Conservation (phyloP, 2,113 vertebrate species). For the Dromaius novaehollandiae region DNA sequence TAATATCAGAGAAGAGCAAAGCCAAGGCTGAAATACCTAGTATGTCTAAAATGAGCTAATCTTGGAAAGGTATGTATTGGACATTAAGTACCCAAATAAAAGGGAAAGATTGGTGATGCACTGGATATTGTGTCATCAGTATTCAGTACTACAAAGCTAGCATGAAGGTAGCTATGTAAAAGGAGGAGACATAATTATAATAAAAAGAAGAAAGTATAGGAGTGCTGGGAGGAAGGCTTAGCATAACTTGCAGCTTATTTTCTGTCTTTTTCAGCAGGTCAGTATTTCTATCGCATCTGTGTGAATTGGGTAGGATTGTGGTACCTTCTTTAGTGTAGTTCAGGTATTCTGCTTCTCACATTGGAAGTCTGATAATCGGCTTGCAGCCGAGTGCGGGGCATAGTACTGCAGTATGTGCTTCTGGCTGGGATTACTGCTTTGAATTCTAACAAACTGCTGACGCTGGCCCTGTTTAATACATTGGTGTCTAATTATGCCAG, state of each 20-base stretch:
- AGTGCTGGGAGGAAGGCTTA: not conserved
- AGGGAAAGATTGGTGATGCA: not conserved
- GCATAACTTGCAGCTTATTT: not conserved
- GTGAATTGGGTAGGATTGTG: not conserved
- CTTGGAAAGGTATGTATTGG: not conserved
- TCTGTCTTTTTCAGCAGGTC: not conserved
- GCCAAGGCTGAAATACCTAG: not conserved
- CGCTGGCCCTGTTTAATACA: not conserved
- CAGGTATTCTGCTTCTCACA: not conserved
- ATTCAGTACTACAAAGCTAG: not conserved
- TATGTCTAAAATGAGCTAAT: not conserved
- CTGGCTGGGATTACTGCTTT: not conserved
- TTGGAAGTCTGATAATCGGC: not conserved
- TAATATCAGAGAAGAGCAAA: not conserved
- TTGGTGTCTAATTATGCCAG: not conserved
- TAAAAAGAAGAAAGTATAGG: not conserved
- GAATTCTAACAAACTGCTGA: not conserved
- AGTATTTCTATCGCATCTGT: not conserved
- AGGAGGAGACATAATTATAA: not conserved
- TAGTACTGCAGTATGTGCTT: not conserved
- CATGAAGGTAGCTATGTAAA: not conserved
- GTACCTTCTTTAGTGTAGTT: not conserved
- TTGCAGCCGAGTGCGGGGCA: not conserved
- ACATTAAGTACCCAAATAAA: not conserved
- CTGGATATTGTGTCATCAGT: not conserved